Evolutionary conservation across 2,113 vertebrate species (phyloP).

Genomic region (Sminthopsis crassicaudata): DNA sequence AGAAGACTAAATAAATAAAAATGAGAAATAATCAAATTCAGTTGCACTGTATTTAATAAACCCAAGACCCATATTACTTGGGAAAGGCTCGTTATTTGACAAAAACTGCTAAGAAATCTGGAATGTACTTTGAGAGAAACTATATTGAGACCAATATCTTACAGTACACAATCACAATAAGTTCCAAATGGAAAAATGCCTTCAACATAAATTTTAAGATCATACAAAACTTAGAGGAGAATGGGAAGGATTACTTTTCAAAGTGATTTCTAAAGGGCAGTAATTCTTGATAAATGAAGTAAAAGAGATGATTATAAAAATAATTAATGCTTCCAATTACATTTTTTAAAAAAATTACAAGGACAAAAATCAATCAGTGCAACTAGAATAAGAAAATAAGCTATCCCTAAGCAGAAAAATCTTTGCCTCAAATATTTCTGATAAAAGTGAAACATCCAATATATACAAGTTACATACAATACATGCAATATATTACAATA

Average conservation of each 20-base stretch:
- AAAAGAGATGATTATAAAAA: background rate
- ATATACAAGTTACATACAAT: background rate
- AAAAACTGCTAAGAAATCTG: background rate
- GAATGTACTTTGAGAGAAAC: background rate
- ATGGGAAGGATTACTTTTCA: background rate
- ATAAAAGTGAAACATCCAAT: background rate
- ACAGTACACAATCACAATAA: background rate
- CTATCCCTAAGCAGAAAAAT: background rate
- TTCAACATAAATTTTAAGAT: background rate
- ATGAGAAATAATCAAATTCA: background rate
- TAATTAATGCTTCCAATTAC: background rate
- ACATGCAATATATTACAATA: too few species aligned
- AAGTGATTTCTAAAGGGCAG: background rate
- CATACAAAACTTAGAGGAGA: background rate
- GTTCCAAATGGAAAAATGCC: background rate
- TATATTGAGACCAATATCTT: background rate
- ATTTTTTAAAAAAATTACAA: background rate
- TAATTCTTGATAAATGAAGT: background rate
- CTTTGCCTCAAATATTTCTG: background rate
- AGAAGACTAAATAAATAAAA: background rate
- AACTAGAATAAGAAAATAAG: background rate
- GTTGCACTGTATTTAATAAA: background rate
- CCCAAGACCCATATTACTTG: background rate
- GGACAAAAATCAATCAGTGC: background rate
- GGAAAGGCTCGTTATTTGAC: background rate